A percentile compares a stretch with the other conserved stretches of the same genome.
Conservation (phyloP, 2,888 invertebrate genomes). For the Digitonthophagus gazella region DNA sequence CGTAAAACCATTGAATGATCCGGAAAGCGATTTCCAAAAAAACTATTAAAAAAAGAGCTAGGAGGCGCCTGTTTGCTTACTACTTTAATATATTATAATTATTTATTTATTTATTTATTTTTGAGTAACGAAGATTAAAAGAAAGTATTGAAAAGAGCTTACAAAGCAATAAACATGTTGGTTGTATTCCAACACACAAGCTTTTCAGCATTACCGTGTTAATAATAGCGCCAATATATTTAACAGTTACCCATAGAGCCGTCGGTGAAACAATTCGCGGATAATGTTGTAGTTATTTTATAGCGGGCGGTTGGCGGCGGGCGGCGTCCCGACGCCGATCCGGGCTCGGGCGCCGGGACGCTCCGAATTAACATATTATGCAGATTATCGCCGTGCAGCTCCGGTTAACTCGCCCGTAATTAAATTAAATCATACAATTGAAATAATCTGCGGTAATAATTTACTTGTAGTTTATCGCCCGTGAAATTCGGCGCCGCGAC, state of each 20-base stretch:
- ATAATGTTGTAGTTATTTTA: constrained; percentile 16
- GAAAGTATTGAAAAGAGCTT: background rate
- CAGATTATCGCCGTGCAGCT: constrained; percentile 14
- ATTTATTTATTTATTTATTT: too few relatives aligned
- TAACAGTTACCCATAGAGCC: constrained; percentile 8
- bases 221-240: constrained; percentile 16
- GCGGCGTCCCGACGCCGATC: constrained; percentile 1
- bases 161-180: background rate
- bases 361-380: constrained; percentile 16
- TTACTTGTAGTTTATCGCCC: constrained; percentile 16
- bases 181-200: background rate
- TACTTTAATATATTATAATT: too few relatives aligned
- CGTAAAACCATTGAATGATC: too few relatives aligned
- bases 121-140: too few relatives aligned
- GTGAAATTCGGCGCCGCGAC: constrained; percentile 12
- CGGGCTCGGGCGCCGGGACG: constrained; percentile 6
- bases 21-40: too few relatives aligned
- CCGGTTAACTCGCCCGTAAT: constrained; percentile 16
- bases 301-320: background rate
- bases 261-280: constrained; percentile 16
- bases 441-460: constrained; percentile 18
- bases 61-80: too few relatives aligned
- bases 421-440: constrained; percentile 18
- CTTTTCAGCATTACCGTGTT: constrained; percentile 4
- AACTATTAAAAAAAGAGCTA: too few relatives aligned